A percentile compares a stretch with the other conserved stretches of the same genome.
Evolutionary conservation across 2,888 invertebrate genomes (phyloP).

Genomic region (Ophioninae sp.): DNA sequence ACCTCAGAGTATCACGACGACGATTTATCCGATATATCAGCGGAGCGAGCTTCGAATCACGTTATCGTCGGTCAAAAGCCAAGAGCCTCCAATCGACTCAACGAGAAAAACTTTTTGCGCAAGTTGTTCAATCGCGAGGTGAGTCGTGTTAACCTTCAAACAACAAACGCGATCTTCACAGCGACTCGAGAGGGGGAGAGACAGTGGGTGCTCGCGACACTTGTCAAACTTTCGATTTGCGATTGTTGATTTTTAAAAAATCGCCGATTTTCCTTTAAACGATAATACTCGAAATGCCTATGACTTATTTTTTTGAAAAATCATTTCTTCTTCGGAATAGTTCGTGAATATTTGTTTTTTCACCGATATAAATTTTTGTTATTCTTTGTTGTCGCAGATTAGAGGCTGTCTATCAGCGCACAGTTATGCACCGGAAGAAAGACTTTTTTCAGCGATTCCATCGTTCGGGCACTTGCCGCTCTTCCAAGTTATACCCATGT

Average conservation of each 20-base stretch:
- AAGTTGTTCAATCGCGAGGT: conserved; percentile 86
- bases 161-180: conserved; percentile 60
- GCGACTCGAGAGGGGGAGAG: conserved; percentile 2
- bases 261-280: not conserved
- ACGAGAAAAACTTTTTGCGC: conserved; percentile 78
- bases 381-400: conserved; percentile 68
- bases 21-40: conserved; percentile 78
- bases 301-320: not conserved
- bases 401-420: conserved; percentile 77
- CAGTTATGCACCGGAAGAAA: conserved; percentile 78
- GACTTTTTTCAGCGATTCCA: conserved; percentile 77
- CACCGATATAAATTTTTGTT: conserved; percentile 26
- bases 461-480: conserved; percentile 77
- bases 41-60: conserved; percentile 76
- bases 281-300: not conserved
- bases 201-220: conserved; percentile 38
- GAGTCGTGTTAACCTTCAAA: conserved; percentile 75
- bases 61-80: conserved; percentile 77
- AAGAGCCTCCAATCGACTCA: conserved; percentile 70
- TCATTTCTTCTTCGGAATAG: conserved; percentile 4
- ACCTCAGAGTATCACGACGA: conserved; percentile 79
- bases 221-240: conserved; percentile 64
- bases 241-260: not conserved
- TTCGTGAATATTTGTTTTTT: conserved; percentile 9
- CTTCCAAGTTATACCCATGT: conserved; percentile 77